Base-by-base conservation (phyloP, 2,888 invertebrate species). In the Drosophila diplacantha region DNA sequence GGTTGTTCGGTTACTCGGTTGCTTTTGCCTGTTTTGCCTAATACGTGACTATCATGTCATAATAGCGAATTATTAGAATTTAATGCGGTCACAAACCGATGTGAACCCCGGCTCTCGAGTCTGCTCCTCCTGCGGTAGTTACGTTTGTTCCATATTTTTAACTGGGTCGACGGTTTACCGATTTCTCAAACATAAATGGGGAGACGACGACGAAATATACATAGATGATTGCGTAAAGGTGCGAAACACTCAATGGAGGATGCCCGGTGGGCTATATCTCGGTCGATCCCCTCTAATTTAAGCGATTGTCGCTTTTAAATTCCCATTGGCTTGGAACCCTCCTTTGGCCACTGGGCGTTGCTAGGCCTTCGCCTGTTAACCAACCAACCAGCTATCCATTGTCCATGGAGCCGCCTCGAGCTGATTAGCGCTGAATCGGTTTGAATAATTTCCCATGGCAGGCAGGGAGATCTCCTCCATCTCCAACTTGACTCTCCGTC, bases 11-110 rank as follows among this genome's bases (percentile, higher is more conserved):
- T 41, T 62, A 43, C 38, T 62, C 62, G 55, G 69, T 53, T 71
- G 60, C 18, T 20, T 44, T 24, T 16, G 41, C 29, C 53, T 51
- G 75, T 74, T 76, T 78, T 72, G 74, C 69, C 62, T 80, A 80
- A 80, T 80, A 81, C 83, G 83, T 80, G 83, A 80, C 83, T 80
- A 80, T 83, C 79, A 81, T 81, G 79, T 80, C 79, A 80, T 83
- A 80, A 83, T 79, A 80, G 83, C 80, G 79, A 83, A 79, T 81
- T 80, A 80, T 80, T 83, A 80, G 82, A 83, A 81, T 83, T 79
- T 80, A 83, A 80, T 80, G 79, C 74, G 79, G 73, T 66, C 70
- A 58, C 71, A 52, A 64, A 46, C 50, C 57, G 55, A 32, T 60
- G 69, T 52, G 66, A 58, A 46, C 52, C 47, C 37, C 20, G 29